Evolutionary conservation across 2,888 invertebrate species (phyloP).

Genomic region (Cephus rjabovi): DNA sequence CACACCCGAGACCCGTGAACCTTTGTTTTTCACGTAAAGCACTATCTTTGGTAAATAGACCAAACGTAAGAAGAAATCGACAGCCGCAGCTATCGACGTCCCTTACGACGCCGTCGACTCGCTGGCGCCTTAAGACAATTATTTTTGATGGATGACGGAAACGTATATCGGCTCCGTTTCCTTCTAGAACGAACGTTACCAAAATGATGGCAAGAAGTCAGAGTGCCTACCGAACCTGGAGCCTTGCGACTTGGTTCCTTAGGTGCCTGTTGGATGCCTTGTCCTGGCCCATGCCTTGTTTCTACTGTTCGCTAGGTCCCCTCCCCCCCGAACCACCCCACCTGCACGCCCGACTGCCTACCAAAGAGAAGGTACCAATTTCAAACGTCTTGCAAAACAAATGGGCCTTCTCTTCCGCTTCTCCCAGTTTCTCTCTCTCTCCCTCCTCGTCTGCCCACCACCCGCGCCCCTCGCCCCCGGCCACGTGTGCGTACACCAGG

Average conservation of each 20-base stretch:
- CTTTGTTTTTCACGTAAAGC: no score
- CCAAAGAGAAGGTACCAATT: constrained; percentile 39
- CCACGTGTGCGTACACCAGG: background rate
- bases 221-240: background rate
- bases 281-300: no score
- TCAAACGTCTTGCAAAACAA: constrained; percentile 47
- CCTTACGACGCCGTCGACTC: no score
- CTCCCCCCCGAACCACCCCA: constrained; percentile 1
- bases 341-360: constrained; percentile 5
- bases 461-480: background rate
- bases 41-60: no score
- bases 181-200: background rate
- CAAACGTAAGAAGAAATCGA: no score
- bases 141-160: constrained; percentile 45
- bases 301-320: background rate
- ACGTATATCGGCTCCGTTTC: background rate
- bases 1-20: no score
- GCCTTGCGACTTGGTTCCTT: no score
- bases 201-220: background rate
- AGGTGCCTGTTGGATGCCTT: no score
- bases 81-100: no score
- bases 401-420: constrained; percentile 34
- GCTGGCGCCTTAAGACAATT: constrained; percentile 33
- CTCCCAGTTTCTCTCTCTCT: constrained; percentile 4
- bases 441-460: background rate